These are phyloP conservation scores for Eurosta solidaginis DNA, from an alignment of 1,140 invertebrate genomes.

Conservation along the genomic window DNA sequence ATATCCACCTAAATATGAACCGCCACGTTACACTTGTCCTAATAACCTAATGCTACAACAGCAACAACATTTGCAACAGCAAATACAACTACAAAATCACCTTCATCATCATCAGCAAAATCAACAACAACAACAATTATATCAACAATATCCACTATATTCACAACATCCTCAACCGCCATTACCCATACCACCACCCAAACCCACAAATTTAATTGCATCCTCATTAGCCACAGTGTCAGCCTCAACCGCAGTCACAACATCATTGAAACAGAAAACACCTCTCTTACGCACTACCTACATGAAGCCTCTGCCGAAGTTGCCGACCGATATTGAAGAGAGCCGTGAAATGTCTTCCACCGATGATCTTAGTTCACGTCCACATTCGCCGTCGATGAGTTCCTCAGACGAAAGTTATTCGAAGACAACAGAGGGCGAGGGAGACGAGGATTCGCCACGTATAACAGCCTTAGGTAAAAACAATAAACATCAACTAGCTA, in stretches of 20 bases:
- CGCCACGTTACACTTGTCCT: conserved; percentile 62
- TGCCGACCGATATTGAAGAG: conserved; percentile 59
- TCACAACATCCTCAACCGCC: conserved; percentile 51
- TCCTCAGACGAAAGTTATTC: conserved; percentile 82
- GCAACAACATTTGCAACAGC: conserved; percentile 57
- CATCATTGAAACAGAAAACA: conserved; percentile 41
- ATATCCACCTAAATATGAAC: conserved; percentile 58
- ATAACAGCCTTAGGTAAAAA: conserved; percentile 35
- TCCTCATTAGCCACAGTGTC: conserved; percentile 34
- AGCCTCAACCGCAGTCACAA: conserved; percentile 34
- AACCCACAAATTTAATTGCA: conserved; percentile 36
- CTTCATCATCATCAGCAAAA: conserved; percentile 59
- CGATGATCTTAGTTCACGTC: conserved; percentile 78
- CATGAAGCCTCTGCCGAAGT: conserved; percentile 66
- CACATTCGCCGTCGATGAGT: conserved; percentile 77
- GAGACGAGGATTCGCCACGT: conserved; percentile 57
- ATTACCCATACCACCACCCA: conserved; percentile 45
- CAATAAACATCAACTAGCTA: conserved; percentile 20
- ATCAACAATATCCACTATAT: conserved; percentile 62
- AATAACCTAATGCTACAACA: conserved; percentile 62
- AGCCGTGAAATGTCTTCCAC: conserved; percentile 68
- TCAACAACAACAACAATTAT: too few species aligned
- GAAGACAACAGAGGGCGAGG: conserved; percentile 67
- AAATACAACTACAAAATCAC: conserved; percentile 38
- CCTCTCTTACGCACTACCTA: conserved; percentile 61